Percentiles rank a stretch among this genome's conserved stretches.
These are phyloP conservation scores for Sturnus vulgaris DNA, from an alignment of 2,113 vertebrate species.

Conservation along the genomic window DNA sequence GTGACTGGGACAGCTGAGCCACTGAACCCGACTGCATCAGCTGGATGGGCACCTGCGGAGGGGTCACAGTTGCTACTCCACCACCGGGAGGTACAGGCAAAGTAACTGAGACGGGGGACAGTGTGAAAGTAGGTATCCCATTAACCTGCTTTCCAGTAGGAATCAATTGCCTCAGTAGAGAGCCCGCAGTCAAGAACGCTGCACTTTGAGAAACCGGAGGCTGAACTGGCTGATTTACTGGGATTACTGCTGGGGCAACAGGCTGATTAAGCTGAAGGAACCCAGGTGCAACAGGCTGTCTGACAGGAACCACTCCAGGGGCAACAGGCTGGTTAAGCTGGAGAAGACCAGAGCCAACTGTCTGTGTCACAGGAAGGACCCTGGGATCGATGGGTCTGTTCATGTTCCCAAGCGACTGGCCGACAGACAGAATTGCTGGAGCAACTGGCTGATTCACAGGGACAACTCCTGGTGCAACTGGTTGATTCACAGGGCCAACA, in stretches of 20 bases:
- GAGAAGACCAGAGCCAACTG: constrained; percentile 65
- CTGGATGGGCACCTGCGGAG: constrained; percentile 72
- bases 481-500: constrained; percentile 44
- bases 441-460: constrained; percentile 44
- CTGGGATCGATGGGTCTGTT: neutral
- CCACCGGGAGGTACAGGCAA: constrained; percentile 73
- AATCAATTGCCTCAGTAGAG: constrained; percentile 88
- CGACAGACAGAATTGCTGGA: constrained; percentile 68
- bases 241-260: constrained; percentile 66
- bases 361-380: constrained; percentile 72
- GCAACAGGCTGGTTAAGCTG: constrained; percentile 75
- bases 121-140: constrained; percentile 91
- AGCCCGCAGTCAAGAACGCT: constrained; percentile 83
- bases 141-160: constrained; percentile 92
- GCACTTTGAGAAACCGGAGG: constrained; percentile 69
- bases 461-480: constrained; percentile 38
- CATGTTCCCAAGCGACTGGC: constrained; percentile 21
- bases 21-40: constrained; percentile 71
- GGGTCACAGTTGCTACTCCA: constrained; percentile 53
- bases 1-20: constrained; percentile 51
- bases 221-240: constrained; percentile 65
- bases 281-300: constrained; percentile 70
- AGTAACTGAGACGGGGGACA: constrained; percentile 87
- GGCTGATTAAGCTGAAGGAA: constrained; percentile 77
- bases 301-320: constrained; percentile 72